Evolutionary conservation across 2,113 vertebrate genomes (phyloP).

Genomic region (Catharus minimus): DNA sequence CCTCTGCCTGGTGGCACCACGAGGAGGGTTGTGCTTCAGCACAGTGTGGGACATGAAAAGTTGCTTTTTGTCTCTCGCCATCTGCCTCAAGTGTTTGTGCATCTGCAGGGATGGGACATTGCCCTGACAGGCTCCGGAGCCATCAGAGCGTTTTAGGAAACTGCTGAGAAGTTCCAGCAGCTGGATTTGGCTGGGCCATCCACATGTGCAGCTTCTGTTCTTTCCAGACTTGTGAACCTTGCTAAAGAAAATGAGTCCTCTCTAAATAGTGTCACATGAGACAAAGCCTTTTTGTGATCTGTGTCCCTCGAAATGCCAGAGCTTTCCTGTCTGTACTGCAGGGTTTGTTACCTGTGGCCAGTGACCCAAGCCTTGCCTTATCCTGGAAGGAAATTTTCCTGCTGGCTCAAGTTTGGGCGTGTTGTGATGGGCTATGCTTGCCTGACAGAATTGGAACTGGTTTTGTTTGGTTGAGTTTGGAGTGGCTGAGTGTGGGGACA

Average conservation of each 20-base stretch:
- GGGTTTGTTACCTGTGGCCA: not conserved
- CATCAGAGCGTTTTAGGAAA: fast-evolving
- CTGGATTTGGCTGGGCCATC: not conserved
- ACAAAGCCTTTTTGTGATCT: not conserved
- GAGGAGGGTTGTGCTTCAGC: not conserved
- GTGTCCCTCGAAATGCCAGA: not conserved
- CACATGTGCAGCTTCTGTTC: not conserved
- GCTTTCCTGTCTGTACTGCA: not conserved
- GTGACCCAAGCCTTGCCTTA: not conserved
- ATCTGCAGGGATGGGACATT: not conserved
- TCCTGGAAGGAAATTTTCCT: not conserved
- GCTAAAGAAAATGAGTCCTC: not conserved
- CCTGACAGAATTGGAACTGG: not conserved
- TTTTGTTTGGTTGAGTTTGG: not conserved
- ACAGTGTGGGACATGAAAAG: not conserved
- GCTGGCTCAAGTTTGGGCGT: not conserved
- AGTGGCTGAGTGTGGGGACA: not conserved
- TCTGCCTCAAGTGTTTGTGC: not conserved
- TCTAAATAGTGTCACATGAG: not conserved
- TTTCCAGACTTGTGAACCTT: not conserved
- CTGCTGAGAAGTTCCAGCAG: not conserved
- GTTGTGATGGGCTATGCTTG: not conserved
- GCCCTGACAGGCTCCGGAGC: not conserved
- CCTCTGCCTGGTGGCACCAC: not conserved
- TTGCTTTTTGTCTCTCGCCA: not conserved